Percentiles rank a stretch among this genome's conserved stretches.
Conservation (phyloP, 1,140 invertebrate genomes). For the Conopomorpha cramerella region DNA sequence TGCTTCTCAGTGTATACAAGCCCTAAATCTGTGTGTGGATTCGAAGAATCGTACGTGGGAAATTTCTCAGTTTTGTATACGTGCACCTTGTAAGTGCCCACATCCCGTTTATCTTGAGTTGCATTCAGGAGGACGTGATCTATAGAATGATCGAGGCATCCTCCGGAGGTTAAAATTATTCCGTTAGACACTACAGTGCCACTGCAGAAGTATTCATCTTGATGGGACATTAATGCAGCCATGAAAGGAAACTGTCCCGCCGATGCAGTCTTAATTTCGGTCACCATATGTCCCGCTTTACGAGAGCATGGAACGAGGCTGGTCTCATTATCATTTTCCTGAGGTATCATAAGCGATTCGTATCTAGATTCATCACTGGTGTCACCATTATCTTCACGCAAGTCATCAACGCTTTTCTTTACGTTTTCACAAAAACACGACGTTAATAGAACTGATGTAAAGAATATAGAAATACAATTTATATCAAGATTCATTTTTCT, state of each 20-base stretch:
- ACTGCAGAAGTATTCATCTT: constrained; percentile 38
- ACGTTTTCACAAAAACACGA: constrained; percentile 29
- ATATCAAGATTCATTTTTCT: too few relatives aligned
- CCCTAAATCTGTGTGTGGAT: constrained; percentile 28
- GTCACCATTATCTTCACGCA: constrained; percentile 26
- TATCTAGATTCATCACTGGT: constrained; percentile 25
- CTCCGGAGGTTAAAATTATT: constrained; percentile 34
- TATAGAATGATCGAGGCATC: constrained; percentile 21
- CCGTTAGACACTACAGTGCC: constrained; percentile 34
- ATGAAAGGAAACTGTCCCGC: constrained; percentile 39
- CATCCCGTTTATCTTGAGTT: constrained; percentile 27
- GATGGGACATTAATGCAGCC: constrained; percentile 33
- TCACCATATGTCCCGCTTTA: constrained; percentile 28
- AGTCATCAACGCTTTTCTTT: constrained; percentile 38
- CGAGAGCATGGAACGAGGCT: constrained; percentile 26
- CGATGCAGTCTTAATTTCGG: constrained; percentile 25
- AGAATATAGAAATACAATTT: too few relatives aligned
- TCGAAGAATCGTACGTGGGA: constrained; percentile 24
- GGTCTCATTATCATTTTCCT: constrained; percentile 20
- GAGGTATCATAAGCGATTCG: constrained; percentile 25
- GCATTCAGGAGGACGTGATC: constrained; percentile 32
- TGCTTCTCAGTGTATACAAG: constrained; percentile 35
- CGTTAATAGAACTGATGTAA: too few relatives aligned
- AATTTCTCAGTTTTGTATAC: constrained; percentile 37
- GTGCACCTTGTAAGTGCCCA: constrained; percentile 18